These are phyloP conservation scores for Anarrhichthys ocellatus DNA, from an alignment of 2,113 vertebrate genomes.

Conservation along the genomic window DNA sequence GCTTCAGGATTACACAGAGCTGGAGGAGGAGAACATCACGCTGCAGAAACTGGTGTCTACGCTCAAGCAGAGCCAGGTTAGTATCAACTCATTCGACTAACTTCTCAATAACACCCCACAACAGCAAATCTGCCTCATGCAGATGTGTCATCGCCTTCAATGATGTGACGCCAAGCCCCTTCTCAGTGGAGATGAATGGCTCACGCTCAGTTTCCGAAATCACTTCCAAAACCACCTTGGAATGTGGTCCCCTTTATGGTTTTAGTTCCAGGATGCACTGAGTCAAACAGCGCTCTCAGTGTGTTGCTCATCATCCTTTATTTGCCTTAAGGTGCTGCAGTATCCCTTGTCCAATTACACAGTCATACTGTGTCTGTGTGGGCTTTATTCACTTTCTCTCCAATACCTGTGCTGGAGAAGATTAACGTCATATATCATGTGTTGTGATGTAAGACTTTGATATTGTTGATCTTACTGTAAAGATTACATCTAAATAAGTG, in stretches of 20 bases:
- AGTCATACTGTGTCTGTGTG: background rate
- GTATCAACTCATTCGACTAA: background rate
- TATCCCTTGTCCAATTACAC: background rate
- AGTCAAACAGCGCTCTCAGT: background rate
- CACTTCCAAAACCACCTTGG: background rate
- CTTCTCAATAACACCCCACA: background rate
- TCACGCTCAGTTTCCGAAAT: background rate
- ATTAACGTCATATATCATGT: background rate
- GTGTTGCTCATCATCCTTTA: constrained; percentile 11
- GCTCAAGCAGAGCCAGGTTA: constrained; percentile 95
- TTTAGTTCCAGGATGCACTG: background rate
- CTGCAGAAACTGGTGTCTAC: constrained; percentile 97
- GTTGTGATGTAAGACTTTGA: background rate
- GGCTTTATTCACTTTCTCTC: background rate
- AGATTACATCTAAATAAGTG: background rate
- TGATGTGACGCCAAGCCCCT: background rate
- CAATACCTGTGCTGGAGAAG: background rate
- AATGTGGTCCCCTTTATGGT: background rate
- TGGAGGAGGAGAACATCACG: constrained; percentile 98
- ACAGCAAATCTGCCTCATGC: background rate
- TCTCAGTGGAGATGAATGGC: background rate
- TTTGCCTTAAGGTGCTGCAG: background rate
- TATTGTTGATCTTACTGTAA: background rate
- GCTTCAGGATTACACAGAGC: constrained; percentile 97
- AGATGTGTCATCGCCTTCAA: constrained; percentile 13